Percentiles rank a stretch among this genome's conserved stretches.
Conservation (phyloP, 2,797 vertebrate species). For the Myoxocephalus aenaeus region DNA sequence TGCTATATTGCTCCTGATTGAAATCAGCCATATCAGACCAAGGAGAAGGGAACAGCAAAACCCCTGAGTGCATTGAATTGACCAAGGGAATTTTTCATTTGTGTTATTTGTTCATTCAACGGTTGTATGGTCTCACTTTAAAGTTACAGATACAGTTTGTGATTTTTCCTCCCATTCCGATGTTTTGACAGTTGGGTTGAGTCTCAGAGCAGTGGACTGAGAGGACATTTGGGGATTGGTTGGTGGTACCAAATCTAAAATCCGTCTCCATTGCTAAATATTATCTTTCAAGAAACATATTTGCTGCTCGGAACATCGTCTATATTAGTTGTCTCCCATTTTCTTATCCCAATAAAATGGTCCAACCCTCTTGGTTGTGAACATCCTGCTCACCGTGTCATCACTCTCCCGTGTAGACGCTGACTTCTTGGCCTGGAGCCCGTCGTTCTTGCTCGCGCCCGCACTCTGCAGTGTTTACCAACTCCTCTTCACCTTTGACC, state of each 20-base stretch:
- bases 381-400: neutral
- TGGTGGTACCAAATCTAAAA: neutral
- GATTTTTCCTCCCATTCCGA: too few relatives aligned
- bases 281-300: neutral
- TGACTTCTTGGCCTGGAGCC: constrained; percentile 36
- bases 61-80: too few relatives aligned
- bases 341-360: neutral
- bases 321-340: neutral
- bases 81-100: too few relatives aligned
- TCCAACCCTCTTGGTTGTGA: neutral
- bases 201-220: neutral
- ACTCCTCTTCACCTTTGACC: constrained; percentile 36
- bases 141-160: too few relatives aligned
- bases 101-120: too few relatives aligned
- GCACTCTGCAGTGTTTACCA: constrained; percentile 24
- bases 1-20: too few relatives aligned
- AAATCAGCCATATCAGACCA: too few relatives aligned
- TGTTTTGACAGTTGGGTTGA: too few relatives aligned
- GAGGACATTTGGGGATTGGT: neutral
- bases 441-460: constrained; percentile 12
- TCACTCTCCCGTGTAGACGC: constrained; percentile 25
- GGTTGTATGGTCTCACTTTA: too few relatives aligned
- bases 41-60: too few relatives aligned
- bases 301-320: neutral
- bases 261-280: neutral